Conservation (phyloP, 64 coral and sea anemone species). For the Stichodactyla helianthus region DNA sequence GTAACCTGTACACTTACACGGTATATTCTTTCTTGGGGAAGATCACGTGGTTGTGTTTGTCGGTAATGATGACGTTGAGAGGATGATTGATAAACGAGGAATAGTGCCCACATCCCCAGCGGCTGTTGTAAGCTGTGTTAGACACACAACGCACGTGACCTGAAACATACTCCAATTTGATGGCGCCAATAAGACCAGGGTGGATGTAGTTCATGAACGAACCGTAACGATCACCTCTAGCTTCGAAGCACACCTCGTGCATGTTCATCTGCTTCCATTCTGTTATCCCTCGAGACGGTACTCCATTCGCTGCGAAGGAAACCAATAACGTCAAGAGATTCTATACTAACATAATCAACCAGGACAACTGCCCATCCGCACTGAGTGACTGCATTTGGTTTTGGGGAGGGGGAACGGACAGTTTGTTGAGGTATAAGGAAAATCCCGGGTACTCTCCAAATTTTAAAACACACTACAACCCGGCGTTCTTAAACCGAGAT, state of each 20-base stretch:
- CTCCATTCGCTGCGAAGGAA: neutral
- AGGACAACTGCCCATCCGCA: neutral
- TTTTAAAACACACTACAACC: no score
- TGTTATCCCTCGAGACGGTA: neutral
- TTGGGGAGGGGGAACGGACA: no score
- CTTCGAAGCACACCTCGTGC: slow-evolving; percentile 57
- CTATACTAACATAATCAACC: neutral
- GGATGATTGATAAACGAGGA: neutral
- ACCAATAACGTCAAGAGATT: neutral
- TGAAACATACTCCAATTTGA: slow-evolving; percentile 63
- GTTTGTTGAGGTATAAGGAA: no score
- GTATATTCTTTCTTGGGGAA: slow-evolving; percentile 59
- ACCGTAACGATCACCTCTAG: slow-evolving; percentile 38
- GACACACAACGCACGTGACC: slow-evolving; percentile 55
- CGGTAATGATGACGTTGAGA: slow-evolving; percentile 71
- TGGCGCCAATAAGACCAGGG: slow-evolving; percentile 53
- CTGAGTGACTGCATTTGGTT: no score
- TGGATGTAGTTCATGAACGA: slow-evolving; percentile 18
- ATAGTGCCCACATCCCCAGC: slow-evolving; percentile 71
- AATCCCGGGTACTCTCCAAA: no score
- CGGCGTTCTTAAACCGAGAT: no score
- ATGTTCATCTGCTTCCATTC: slow-evolving; percentile 58
- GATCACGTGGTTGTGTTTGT: slow-evolving; percentile 57
- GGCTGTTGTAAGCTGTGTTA: slow-evolving; percentile 52
- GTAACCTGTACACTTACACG: neutral